Evolutionary conservation across 2,113 vertebrate genomes (phyloP), one percentile per base, ranked within the genome.

Genomic region (Microcebus ravelobensis): DNA sequence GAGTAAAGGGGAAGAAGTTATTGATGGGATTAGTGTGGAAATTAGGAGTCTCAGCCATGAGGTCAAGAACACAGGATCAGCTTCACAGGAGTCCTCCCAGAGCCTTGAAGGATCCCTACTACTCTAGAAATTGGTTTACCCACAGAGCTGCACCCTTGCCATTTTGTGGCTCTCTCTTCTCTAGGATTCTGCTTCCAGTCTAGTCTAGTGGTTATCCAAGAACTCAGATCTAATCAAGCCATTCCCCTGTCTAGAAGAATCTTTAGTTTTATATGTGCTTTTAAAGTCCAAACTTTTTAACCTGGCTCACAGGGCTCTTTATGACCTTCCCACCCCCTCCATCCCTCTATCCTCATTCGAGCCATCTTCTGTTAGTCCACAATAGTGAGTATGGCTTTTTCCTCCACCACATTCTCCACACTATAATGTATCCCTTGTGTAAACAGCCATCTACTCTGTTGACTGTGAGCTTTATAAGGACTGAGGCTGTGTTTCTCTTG

Each of bases 271-370:
- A 80, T 42, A 29, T 20, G 36, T 36, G 50, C 76, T 92, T 57
- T 92, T 95, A 67, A 84, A 92, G 34, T 18, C 63, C 52, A 79
- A 71, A 94, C 61, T 57, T 87, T 63, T 84, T 94, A 71, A 76
- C 45, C 15, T 77, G 36, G 27, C 34, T 89, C 29, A 89, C 23
- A 50, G 50, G 45, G 67, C 7, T 52, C 34, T 81, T 94, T 70
- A 65, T 82, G 85, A 92, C 20, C 14, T 86, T 96, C 36, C 31
- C 34, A 23, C 14, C 7, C 34, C 6, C 20, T 88, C 17, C 1
- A 39, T 52, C 42, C 6, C 23, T 76, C 63, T 88, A 18, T 31
- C 20, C 42, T 94, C n/a, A 80, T 39, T 52, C 20, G 42, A 65
- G 42, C 34, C 48, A 80, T 89, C 63, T 23, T 80, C 34, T 74